phyloP scores from a whole-genome alignment of 2,797 vertebrate genomes.

The Eospalax fontanierii region DNA sequence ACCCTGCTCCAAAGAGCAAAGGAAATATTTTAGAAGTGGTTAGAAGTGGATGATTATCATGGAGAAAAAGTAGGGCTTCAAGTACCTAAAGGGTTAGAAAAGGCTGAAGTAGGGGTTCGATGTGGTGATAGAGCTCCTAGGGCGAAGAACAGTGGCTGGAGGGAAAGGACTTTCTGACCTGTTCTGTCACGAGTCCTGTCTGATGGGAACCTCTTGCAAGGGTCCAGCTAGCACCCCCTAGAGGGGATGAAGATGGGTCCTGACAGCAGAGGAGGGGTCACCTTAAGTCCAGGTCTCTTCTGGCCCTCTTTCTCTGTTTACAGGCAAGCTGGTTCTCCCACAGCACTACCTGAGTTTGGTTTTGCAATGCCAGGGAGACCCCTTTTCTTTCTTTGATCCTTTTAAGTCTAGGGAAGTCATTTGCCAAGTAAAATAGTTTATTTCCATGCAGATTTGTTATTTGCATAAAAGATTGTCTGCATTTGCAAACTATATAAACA shows the following conservation, averaged over 20 bases:
- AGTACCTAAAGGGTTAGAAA: neutral
- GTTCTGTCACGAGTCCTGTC: too few relatives aligned
- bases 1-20: neutral
- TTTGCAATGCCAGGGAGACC: neutral
- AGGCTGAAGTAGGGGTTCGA: neutral
- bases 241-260: neutral
- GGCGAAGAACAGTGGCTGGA: neutral
- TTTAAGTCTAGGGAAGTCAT: neutral
- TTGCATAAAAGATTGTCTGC: neutral
- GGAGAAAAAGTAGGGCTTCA: neutral
- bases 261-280: neutral
- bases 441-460: conserved; percentile 56
- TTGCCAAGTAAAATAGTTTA: neutral
- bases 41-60: neutral
- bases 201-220: neutral
- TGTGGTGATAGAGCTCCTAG: fast-evolving
- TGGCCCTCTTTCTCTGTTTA: neutral
- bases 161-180: neutral
- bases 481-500: neutral
- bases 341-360: neutral
- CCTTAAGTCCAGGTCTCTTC: neutral
- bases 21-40: neutral
- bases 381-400: neutral
- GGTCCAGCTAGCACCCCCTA: neutral
- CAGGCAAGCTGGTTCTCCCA: neutral